Evolutionary conservation across 2,113 vertebrate genomes (phyloP), one percentile per base, ranked within the genome.

Genomic region (Perognathus longimembris): DNA sequence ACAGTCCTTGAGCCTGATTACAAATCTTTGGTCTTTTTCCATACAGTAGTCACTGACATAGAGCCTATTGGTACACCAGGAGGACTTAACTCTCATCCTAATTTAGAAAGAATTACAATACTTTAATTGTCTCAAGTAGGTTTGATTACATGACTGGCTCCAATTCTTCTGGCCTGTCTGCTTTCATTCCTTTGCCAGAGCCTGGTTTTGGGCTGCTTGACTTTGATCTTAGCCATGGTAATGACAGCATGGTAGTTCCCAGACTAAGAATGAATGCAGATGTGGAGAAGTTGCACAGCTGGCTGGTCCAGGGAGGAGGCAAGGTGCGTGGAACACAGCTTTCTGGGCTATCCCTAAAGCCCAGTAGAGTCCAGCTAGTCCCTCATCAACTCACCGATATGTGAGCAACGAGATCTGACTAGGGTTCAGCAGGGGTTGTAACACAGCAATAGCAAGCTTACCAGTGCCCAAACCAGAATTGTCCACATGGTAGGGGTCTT

Each of bases 401-500:
- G 34, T 11, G 20, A 28, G 76, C 17, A 28, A 3, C 36, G 45
- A 14, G 5, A 10, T 42, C 28, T 9, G 26, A 34, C 6, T 40
- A 11, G 0, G 11, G 38, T 50, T 34, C 15, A 11, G 36, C 36
- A 50, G 38, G 64, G 28, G 36, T 77, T 77, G 54, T 88, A 66
- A 85, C 36, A 71, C 32, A 89, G 36, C 7, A 57, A 14, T 9
- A 82, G 77, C 34, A 73, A 81, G 69, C 32, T 74, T 64, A 17
- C 66, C 42, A 40, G 22, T 8, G 12, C 45, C 50, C 24, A 20
- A 15, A 21, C 54, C 30, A 21, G 22, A 78, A 38, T 15, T 20
- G 14, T 1, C 73, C 26, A 4, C 3, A 0, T 14, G n/a, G 9
- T 15, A 2, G 2, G 14, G 1, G 15, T 45, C 45, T 45, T 45